These are phyloP conservation scores for Cerastoderma edule DNA, from an alignment of 2,888 invertebrate species.

Conservation along the genomic window DNA sequence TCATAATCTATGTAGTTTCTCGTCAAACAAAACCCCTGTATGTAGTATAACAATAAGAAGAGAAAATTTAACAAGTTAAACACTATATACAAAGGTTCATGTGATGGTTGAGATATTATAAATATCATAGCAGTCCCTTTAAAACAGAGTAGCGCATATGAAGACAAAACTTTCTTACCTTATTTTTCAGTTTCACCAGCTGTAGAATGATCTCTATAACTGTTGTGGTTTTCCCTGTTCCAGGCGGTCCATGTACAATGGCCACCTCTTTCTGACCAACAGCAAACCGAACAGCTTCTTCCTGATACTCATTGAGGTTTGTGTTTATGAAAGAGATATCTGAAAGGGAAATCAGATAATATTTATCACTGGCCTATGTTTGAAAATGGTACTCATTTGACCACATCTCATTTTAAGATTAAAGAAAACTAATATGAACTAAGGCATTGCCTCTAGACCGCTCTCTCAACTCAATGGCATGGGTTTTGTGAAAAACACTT, in stretches of 20 bases:
- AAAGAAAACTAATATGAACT: background rate
- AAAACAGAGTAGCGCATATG: background rate
- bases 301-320: slow-evolving; percentile 84
- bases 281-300: slow-evolving; percentile 85
- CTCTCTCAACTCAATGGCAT: too few species aligned
- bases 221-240: slow-evolving; percentile 87
- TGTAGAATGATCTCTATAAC: slow-evolving; percentile 86
- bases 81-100: too few species aligned
- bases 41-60: too few species aligned
- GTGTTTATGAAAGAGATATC: slow-evolving; percentile 74
- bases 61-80: too few species aligned
- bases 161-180: slow-evolving; percentile 71
- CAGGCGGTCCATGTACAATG: slow-evolving; percentile 86
- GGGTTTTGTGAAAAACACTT: too few species aligned
- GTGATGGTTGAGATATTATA: too few species aligned
- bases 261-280: slow-evolving; percentile 85
- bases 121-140: background rate
- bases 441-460: too few species aligned
- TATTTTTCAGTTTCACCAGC: slow-evolving; percentile 82
- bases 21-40: too few species aligned
- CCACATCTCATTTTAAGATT: background rate
- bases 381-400: background rate
- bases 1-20: too few species aligned
- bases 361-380: background rate
- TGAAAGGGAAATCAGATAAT: slow-evolving; percentile 40